phyloP scores from a whole-genome alignment of 2,113 vertebrate genomes.

The Catharus fuscescens region DNA sequence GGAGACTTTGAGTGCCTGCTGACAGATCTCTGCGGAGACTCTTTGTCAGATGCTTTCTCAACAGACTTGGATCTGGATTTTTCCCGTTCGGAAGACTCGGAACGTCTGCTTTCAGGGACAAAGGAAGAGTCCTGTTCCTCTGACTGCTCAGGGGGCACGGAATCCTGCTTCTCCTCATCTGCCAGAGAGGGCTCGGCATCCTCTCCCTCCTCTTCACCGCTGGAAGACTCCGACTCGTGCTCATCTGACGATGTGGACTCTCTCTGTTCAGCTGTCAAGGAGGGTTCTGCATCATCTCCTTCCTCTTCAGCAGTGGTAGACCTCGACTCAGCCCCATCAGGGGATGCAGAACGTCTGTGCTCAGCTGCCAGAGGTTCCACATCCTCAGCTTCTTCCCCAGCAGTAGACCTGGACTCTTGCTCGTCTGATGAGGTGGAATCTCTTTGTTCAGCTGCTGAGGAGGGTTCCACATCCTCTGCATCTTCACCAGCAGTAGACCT shows the following conservation, averaged over 20 bases:
- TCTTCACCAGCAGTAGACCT: slow-evolving; percentile 58
- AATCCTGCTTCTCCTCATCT: slow-evolving; percentile 71
- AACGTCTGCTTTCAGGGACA: slow-evolving; percentile 14
- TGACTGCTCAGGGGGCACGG: neutral
- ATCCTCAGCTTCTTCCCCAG: slow-evolving; percentile 54
- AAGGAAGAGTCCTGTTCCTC: slow-evolving; percentile 54
- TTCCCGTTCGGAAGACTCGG: slow-evolving; percentile 71
- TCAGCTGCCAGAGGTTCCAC: slow-evolving; percentile 69
- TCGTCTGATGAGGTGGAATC: slow-evolving; percentile 74
- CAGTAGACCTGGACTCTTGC: slow-evolving; percentile 57
- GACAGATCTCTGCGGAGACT: slow-evolving; percentile 68
- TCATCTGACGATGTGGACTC: slow-evolving; percentile 75
- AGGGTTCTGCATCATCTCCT: slow-evolving; percentile 51
- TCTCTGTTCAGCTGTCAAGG: slow-evolving; percentile 71
- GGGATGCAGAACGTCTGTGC: slow-evolving; percentile 71
- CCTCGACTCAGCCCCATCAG: slow-evolving; percentile 60
- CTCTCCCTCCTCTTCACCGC: slow-evolving; percentile 44
- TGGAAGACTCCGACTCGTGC: slow-evolving; percentile 53
- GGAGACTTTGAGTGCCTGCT: slow-evolving; percentile 76
- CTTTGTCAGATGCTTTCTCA: slow-evolving; percentile 34
- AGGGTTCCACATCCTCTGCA: slow-evolving; percentile 38
- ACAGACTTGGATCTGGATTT: slow-evolving; percentile 81
- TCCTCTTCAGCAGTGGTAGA: slow-evolving; percentile 60
- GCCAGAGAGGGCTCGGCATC: slow-evolving; percentile 56
- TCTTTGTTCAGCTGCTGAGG: slow-evolving; percentile 69